Base-by-base conservation (phyloP, 2,113 vertebrate species). In the Saguinus midas region DNA sequence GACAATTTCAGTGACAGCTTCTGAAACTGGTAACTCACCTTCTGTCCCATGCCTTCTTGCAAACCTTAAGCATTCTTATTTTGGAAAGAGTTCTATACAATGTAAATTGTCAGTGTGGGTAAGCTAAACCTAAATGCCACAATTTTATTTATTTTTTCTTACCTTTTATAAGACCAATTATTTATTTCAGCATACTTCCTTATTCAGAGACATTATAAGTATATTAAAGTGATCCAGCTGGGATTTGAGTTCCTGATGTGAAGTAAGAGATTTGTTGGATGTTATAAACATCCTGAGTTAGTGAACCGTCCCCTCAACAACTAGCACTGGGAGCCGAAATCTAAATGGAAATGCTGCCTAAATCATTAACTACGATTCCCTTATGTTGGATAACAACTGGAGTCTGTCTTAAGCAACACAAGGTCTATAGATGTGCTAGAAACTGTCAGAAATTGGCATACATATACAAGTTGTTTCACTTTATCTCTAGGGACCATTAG, bases 271-370 rank as follows among this genome's bases (percentile, higher is more conserved):
- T 94, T n/a, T 68, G 23, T 73, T 73, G n/a, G 20, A 37, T 84
- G 37, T 5, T 64, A 76, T 93, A 89, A 95, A 83, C 29, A 93
- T 85, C 37, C 35, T 78, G 86, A 94, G 92, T 89, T 94, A 93
- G 66, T 78, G 79, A 92, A 61, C 76, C 8, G 81, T 91, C 73
- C 37, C 93, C n/a, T 12, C 88, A 96, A 52, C 40, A 82, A 61
- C 25, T 68, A 90, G 43, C 12, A 55, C 11, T 95, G 25, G 12
- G 55, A 84, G 25, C 85, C 93, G 27, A 96, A 87, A 48, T 94
- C 45, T 85, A 92, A 95, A 82, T 66, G 40, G n/a, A 97, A 97
- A 95, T 64, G 45, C 9, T 95, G n/a, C 27, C 50, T 93, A 93
- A 95, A 89, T 91, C 52, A 93, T 89, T 93, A 93, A 29, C 55